Percentiles rank a stretch among this genome's conserved stretches.
Evolutionary conservation across 2,888 invertebrate species (phyloP).

Genomic region (Hypomecis atomaria): DNA sequence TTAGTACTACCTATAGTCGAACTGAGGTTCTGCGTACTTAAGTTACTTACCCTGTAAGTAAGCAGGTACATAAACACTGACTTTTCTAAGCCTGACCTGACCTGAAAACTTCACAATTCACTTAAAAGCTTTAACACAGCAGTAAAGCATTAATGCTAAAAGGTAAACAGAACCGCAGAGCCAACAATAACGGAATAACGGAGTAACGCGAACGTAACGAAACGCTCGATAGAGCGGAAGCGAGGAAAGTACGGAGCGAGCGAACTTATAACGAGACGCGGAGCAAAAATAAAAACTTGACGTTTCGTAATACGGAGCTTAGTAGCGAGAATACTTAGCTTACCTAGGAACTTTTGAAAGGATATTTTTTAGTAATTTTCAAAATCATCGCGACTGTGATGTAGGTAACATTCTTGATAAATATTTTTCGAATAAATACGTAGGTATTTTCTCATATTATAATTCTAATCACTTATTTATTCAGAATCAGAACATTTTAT

Average conservation of each 20-base stretch:
- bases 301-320: constrained; percentile 19
- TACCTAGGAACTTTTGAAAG: constrained; percentile 8
- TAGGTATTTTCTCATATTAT: no score
- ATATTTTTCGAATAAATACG: no score
- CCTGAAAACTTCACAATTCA: constrained; percentile 1
- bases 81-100: not conserved
- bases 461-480: no score
- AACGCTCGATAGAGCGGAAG: constrained; percentile 25
- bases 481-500: no score
- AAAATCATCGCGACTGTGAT: no score
- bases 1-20: no score
- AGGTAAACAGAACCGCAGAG: constrained; percentile 46
- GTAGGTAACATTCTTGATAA: no score
- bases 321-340: constrained; percentile 10
- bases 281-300: constrained; percentile 43
- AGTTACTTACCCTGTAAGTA: no score
- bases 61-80: no score
- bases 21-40: no score
- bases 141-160: constrained; percentile 22
- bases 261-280: constrained; percentile 52
- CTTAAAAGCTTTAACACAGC: constrained; percentile 11
- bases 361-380: no score
- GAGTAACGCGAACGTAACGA: not conserved
- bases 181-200: constrained; percentile 43
- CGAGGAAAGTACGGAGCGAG: constrained; percentile 18